phyloP scores from a whole-genome alignment of 2,113 vertebrate genomes.

The Geococcyx californianus region DNA sequence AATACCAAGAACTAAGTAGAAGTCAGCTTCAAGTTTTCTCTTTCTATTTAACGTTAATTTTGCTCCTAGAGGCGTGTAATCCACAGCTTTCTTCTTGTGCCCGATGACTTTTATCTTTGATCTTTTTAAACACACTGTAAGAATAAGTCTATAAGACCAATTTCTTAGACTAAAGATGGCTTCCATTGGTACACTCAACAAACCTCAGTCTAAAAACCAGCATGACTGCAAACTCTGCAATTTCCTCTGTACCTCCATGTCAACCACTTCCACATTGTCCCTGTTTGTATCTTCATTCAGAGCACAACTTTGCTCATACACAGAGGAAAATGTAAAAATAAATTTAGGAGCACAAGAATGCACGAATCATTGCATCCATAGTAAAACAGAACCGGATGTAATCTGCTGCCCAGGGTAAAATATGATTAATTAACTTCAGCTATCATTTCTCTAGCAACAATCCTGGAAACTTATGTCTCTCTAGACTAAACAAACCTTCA shows the following conservation, averaged over 20 bases:
- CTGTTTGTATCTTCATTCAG: neutral
- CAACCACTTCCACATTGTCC: neutral
- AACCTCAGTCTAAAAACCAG: neutral
- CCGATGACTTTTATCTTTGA: neutral
- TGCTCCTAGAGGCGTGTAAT: neutral
- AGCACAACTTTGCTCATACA: neutral
- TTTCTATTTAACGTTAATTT: neutral
- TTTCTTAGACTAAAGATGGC: neutral
- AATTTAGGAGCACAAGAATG: neutral
- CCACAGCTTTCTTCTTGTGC: neutral
- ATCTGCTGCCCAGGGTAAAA: neutral
- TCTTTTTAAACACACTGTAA: neutral
- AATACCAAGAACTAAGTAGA: neutral
- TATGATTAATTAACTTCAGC: neutral
- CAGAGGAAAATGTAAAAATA: neutral
- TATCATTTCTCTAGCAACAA: neutral
- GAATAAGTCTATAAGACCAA: neutral
- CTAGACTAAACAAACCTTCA: neutral
- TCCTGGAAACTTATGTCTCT: neutral
- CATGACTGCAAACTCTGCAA: neutral
- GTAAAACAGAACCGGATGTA: neutral
- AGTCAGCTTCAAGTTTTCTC: neutral
- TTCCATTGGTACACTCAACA: neutral
- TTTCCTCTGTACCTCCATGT: neutral
- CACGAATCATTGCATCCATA: neutral